A percentile compares a stretch with the other conserved stretches of the same genome.
phyloP scores from a whole-genome alignment of 2,113 vertebrate genomes.

The Nothocercus nigrocapillus region DNA sequence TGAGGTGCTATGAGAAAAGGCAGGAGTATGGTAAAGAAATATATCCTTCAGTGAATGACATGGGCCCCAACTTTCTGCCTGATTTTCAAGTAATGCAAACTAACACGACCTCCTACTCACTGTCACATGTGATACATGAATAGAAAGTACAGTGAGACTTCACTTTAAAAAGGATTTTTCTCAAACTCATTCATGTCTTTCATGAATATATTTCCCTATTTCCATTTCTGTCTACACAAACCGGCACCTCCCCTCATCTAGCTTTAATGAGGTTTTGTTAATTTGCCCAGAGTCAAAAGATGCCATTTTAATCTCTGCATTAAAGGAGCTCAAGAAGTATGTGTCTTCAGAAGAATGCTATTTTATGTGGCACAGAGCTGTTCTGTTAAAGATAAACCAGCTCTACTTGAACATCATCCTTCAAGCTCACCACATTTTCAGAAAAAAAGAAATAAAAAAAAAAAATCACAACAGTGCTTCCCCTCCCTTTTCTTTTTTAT shows the following conservation, averaged over 20 bases:
- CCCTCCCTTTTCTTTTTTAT: neutral
- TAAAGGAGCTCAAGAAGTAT: neutral
- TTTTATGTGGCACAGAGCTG: neutral
- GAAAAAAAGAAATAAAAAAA: neutral
- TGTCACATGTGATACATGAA: neutral
- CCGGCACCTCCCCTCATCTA: neutral
- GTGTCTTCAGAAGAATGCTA: neutral
- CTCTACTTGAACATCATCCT: neutral
- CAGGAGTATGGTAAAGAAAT: neutral
- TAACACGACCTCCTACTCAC: neutral
- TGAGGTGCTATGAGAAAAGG: neutral
- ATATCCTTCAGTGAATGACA: neutral
- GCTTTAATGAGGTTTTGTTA: neutral
- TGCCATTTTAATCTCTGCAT: neutral
- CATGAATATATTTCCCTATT: neutral
- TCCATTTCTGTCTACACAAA: neutral
- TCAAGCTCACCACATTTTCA: neutral
- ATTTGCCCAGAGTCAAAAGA: neutral
- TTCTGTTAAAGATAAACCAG: conserved; percentile 28
- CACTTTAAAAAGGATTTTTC: neutral
- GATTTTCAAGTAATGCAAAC: neutral
- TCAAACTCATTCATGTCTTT: neutral
- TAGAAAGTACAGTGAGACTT: neutral
- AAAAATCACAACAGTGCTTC: neutral
- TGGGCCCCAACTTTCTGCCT: neutral